Conservation (phyloP, 2,797 vertebrate species). For the Pelobates cultripes region DNA sequence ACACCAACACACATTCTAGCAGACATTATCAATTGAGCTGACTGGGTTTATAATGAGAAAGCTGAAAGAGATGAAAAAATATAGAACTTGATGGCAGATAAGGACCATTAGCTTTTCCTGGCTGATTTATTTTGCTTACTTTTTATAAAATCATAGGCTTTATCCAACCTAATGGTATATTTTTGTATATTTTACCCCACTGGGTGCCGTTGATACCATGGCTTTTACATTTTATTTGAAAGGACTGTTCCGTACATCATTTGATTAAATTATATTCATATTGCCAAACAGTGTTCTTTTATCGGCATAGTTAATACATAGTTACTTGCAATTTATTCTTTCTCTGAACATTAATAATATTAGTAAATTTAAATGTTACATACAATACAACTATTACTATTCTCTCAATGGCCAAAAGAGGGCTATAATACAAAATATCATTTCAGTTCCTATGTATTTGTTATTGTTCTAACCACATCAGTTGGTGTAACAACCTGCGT, state of each 20-base stretch:
- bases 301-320: slow-evolving; percentile 20
- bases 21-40: slow-evolving; percentile 43
- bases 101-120: slow-evolving; percentile 42
- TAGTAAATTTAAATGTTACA: too few relatives aligned
- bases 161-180: slow-evolving; percentile 38
- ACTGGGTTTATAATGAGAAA: slow-evolving; percentile 46
- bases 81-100: not conserved
- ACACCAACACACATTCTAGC: slow-evolving; percentile 37
- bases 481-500: too few relatives aligned
- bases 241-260: slow-evolving; percentile 24
- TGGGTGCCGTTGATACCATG: slow-evolving; percentile 38
- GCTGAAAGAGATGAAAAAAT: slow-evolving; percentile 40
- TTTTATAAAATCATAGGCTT: slow-evolving; percentile 42
- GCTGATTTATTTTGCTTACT: slow-evolving; percentile 34
- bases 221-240: slow-evolving; percentile 19
- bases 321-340: slow-evolving; percentile 14
- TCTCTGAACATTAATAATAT: slow-evolving; percentile 6
- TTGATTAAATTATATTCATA: slow-evolving; percentile 40
- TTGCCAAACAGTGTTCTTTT: slow-evolving; percentile 31
- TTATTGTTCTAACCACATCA: too few relatives aligned
- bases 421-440: too few relatives aligned
- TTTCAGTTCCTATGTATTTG: too few relatives aligned
- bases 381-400: too few relatives aligned
- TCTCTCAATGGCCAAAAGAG: too few relatives aligned
- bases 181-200: slow-evolving; percentile 35